Evolutionary conservation across 1,140 invertebrate species (phyloP).

Genomic region (Trachymyrmex septentrionalis): DNA sequence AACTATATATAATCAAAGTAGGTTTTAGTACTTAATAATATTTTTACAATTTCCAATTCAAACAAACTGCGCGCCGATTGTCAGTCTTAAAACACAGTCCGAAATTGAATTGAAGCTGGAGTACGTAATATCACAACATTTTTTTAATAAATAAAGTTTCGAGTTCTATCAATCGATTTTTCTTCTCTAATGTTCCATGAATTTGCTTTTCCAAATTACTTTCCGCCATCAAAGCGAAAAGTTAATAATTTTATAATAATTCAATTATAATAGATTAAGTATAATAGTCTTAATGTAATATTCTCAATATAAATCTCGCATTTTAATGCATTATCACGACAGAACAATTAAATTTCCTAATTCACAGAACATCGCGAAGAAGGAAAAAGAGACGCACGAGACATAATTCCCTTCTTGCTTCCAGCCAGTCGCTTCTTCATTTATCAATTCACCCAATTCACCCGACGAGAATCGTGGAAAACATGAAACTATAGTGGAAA

Average conservation of each 20-base stretch:
- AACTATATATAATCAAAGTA: too few relatives aligned
- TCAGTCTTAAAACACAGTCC: too few relatives aligned
- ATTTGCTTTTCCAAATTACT: slow-evolving; percentile 24
- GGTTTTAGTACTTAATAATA: too few relatives aligned
- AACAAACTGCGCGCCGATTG: too few relatives aligned
- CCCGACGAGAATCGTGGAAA: slow-evolving; percentile 56
- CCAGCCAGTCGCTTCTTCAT: slow-evolving; percentile 71
- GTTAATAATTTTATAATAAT: too few relatives aligned
- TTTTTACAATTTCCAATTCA: too few relatives aligned
- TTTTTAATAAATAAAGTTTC: neutral
- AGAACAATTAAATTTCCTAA: slow-evolving; percentile 61
- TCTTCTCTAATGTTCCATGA: neutral
- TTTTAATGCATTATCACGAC: slow-evolving; percentile 62
- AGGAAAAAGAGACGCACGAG: slow-evolving; percentile 4
- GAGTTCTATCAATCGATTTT: neutral
- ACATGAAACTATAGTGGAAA: slow-evolving; percentile 32
- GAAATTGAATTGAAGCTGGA: too few relatives aligned
- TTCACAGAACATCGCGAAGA: slow-evolving; percentile 2
- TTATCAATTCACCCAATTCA: slow-evolving; percentile 79
- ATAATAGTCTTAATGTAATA: too few relatives aligned
- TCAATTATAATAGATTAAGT: too few relatives aligned
- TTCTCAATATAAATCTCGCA: neutral
- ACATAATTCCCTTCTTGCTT: slow-evolving; percentile 76
- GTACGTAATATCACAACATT: too few relatives aligned
- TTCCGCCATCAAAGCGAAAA: neutral